Base-by-base conservation (phyloP, 2,797 vertebrate genomes). In the Euphonia xanthogaster region DNA sequence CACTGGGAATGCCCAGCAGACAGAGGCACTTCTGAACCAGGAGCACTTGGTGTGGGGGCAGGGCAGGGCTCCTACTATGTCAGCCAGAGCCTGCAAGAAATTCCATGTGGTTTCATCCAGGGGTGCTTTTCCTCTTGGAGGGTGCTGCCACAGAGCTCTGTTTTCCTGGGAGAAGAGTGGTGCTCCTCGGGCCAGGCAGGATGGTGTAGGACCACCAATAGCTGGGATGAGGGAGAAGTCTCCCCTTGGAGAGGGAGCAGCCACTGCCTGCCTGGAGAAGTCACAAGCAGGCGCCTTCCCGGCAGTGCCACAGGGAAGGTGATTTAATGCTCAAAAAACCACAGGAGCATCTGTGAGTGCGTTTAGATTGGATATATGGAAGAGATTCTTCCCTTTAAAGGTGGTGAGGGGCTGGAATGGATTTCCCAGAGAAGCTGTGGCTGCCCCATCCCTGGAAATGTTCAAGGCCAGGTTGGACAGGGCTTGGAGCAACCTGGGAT, bases 291-390 rank as follows among this genome's bases (percentile, higher is more conserved):
- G 35, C 0, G 1, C 30, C 61, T 42, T 75, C 40, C 30, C 10
- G 19, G 30, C 42, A 42, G 50, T 68, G 60, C 33, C 0, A 2
- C 35, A 15, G 16, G 51, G 2, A 3, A 68, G 57, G 4, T 11
- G 60, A 22, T 1, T 0, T 4, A 6, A 15, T 6, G 13, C 51
- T n/a, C 47, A 21, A 6, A 44, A 65, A n/a, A 6, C 1, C 2
- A 12, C 2, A 1, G n/a, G 45, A 45, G 54, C 45, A 1, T n/a
- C 53, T 75, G 71, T 60, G 71, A 67, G 20, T 33, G 4, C 21
- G 39, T 45, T 60, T 27, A 37, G 45, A 9, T 23, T 37, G 37
- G 39, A 24, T 60, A 20, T 13, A 9, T 37, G n/a, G 51, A 60
- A 60, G n/a, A 51, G 31, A 20, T 60, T 58, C 25, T 24, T 58